These are phyloP conservation scores for Neosalanx taihuensis DNA, from an alignment of 2,797 vertebrate genomes.

Conservation along the genomic window DNA sequence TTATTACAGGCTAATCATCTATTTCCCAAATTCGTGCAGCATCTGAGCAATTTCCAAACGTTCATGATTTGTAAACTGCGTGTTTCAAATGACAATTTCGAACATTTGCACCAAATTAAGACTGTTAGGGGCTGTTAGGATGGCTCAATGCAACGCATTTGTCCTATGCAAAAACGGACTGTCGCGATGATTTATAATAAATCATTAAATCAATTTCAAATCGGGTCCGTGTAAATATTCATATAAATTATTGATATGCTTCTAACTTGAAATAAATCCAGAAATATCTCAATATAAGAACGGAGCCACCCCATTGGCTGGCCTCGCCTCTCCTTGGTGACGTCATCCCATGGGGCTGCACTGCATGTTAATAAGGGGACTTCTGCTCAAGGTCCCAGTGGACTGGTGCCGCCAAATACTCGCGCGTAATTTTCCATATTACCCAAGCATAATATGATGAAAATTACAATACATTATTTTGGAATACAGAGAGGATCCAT, in stretches of 20 bases:
- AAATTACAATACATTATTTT: conserved; percentile 1
- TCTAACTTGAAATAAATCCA: conserved; percentile 29
- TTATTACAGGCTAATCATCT: too few relatives aligned
- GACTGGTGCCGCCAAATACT: conserved; percentile 51
- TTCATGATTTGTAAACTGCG: too few relatives aligned
- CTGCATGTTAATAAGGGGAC: conserved; percentile 70
- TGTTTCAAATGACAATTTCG: too few relatives aligned
- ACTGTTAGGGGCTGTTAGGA: not conserved
- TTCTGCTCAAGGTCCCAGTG: conserved; percentile 64
- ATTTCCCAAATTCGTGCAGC: too few relatives aligned
- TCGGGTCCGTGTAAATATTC: conserved; percentile 46
- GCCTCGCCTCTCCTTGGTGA: conserved; percentile 74
- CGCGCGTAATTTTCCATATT: conserved; percentile 47
- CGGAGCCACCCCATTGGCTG: conserved; percentile 62
- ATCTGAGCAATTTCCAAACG: too few relatives aligned
- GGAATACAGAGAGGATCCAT: not conserved
- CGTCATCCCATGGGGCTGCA: conserved; percentile 68
- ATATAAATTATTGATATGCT: conserved; percentile 54
- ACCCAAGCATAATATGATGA: not conserved
- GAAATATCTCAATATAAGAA: conserved; percentile 46
- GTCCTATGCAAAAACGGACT: not conserved
- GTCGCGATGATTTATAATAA: not conserved
- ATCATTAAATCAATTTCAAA: not conserved
- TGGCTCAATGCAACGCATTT: not conserved
- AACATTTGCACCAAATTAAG: too few relatives aligned